Percentiles rank a stretch among this genome's conserved stretches.
Evolutionary conservation across 2,797 vertebrate genomes (phyloP).

Genomic region (Cryptoblepharus egeriae): DNA sequence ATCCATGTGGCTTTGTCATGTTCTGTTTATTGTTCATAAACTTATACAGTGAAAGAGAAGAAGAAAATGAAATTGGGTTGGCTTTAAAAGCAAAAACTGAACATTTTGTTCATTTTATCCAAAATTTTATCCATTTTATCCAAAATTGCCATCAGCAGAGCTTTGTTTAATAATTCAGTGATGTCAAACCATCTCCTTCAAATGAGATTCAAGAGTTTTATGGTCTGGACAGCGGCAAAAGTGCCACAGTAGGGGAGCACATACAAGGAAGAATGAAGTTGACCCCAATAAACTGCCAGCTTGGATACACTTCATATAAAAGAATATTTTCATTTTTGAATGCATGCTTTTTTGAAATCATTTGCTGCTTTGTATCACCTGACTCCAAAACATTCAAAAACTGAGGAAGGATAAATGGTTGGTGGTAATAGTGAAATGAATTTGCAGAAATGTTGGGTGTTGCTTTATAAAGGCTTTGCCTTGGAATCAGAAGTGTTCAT

Average conservation of each 20-base stretch:
- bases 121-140: slow-evolving; percentile 38
- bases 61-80: slow-evolving; percentile 36
- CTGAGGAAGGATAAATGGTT: background rate
- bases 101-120: slow-evolving; percentile 8
- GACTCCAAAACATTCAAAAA: background rate
- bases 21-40: slow-evolving; percentile 56
- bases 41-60: background rate
- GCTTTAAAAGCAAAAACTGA: background rate
- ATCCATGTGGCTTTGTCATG: slow-evolving; percentile 42
- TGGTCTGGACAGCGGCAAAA: slow-evolving; percentile 19
- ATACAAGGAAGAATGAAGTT: background rate
- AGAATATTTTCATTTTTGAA: background rate
- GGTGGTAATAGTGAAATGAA: background rate
- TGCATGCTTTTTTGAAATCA: background rate
- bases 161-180: slow-evolving; percentile 54
- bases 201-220: slow-evolving; percentile 51
- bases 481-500: no score
- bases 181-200: slow-evolving; percentile 54
- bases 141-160: slow-evolving; percentile 34
- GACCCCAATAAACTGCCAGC: background rate
- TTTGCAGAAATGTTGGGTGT: no score
- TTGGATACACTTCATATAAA: background rate
- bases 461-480: background rate
- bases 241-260: background rate
- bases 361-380: background rate